Evolutionary conservation across 2,888 invertebrate genomes (phyloP), one percentile per base, ranked within the genome.

Genomic region (Drosophila suboccidentalis): DNA sequence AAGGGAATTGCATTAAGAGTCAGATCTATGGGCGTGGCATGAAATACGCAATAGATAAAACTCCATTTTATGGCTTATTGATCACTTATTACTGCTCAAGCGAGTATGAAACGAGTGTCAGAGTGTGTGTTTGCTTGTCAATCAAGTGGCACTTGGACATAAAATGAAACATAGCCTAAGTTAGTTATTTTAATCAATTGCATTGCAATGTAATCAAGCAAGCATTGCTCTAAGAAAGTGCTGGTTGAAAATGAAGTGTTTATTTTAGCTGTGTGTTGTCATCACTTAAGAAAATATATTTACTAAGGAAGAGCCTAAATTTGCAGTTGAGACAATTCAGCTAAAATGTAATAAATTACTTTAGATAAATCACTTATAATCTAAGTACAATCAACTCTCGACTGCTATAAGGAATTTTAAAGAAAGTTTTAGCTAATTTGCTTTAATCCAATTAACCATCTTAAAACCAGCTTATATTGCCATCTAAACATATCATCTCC

Each of bases 11-110:
- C 41, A 54, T 55, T 53, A 59, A n/a, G n/a, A 41, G n/a, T 34
- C 15, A 4, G 17, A 11, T 26, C 4, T 4, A 15, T n/a, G 39
- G 36, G 46, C 50, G 60, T 72, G 69, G 54, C 60, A 47, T 32
- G 17, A 80, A 61, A 34, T 66, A 51, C 49, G 49, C 57, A 46
- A 36, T 13, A 54, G 59, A 51, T 69, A 46, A 68, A 69, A 75
- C 46, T 22, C 26, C 63, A 44, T 64, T 77, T 58, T 26, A 39
- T 26, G 36, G n/a, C 49, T 39, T 55, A 71, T 67, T 68, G 66
- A 34, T 59, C 53, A 73, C 54, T 70, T 68, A 68, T 66, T 62
- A 50, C 54, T 22, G 58, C 53, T 49, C 22, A 46, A 13, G 34
- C 26, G 19, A 34, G 32, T 43, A 19, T 60, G 15, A 47, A 47